Conservation (phyloP, 2,113 vertebrate genomes). For the Cochlearius cochlearius region DNA sequence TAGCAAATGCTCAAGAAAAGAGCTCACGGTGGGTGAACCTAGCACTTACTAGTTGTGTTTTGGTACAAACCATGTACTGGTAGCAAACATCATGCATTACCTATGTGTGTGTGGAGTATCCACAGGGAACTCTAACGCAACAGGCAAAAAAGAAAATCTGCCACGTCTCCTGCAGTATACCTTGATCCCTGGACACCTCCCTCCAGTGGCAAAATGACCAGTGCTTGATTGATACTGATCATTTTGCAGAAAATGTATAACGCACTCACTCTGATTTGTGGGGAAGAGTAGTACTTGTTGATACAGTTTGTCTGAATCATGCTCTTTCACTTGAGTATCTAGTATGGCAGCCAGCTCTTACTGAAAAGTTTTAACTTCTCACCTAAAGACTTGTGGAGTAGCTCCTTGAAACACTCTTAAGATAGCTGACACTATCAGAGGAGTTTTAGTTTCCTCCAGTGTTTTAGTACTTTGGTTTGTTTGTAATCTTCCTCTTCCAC, state of each 20-base stretch:
- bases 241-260: background rate
- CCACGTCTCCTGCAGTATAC: background rate
- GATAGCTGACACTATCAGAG: background rate
- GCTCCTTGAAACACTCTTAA: background rate
- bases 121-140: background rate
- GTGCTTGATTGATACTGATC: background rate
- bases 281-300: background rate
- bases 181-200: background rate
- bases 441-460: background rate
- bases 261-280: background rate
- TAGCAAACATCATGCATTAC: background rate
- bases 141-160: background rate
- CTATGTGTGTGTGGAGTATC: background rate
- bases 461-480: background rate
- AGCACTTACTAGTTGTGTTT: background rate
- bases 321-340: background rate
- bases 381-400: background rate
- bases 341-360: background rate
- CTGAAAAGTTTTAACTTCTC: background rate
- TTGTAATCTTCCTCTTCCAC: background rate
- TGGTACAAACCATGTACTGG: background rate
- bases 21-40: rapidly evolving
- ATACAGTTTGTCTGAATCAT: background rate
- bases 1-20: background rate
- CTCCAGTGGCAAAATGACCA: background rate